phyloP scores from a whole-genome alignment of 1,140 invertebrate genomes.

The Drosophila aff. region DNA sequence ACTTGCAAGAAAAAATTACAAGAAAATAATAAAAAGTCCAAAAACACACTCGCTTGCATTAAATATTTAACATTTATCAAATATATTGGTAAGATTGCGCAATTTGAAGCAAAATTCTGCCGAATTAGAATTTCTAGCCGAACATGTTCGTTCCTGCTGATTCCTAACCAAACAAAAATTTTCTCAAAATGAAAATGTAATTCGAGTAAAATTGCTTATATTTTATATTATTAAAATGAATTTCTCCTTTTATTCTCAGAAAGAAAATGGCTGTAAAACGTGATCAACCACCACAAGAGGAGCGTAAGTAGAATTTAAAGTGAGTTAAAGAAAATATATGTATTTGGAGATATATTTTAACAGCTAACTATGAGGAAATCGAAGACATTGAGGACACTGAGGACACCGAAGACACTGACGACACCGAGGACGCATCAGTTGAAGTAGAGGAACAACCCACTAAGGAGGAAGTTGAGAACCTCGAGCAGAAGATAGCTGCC shows the following conservation, averaged over 20 bases:
- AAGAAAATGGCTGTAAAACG: neutral
- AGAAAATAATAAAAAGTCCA: neutral
- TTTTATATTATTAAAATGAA: no score
- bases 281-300: neutral
- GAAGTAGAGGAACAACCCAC: neutral
- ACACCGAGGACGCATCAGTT: no score
- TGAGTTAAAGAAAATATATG: neutral
- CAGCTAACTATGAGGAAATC: neutral
- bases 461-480: neutral
- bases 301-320: neutral
- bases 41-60: neutral
- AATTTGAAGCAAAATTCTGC: neutral
- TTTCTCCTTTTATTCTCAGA: neutral
- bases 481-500: neutral
- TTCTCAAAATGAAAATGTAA: neutral
- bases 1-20: neutral
- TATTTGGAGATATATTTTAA: neutral
- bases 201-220: neutral
- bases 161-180: neutral
- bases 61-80: neutral
- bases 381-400: no score
- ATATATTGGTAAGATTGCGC: neutral
- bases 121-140: neutral
- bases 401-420: no score
- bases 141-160: neutral